Base-by-base conservation (phyloP, 2,113 vertebrate genomes). In the Aleadryas rufinucha region DNA sequence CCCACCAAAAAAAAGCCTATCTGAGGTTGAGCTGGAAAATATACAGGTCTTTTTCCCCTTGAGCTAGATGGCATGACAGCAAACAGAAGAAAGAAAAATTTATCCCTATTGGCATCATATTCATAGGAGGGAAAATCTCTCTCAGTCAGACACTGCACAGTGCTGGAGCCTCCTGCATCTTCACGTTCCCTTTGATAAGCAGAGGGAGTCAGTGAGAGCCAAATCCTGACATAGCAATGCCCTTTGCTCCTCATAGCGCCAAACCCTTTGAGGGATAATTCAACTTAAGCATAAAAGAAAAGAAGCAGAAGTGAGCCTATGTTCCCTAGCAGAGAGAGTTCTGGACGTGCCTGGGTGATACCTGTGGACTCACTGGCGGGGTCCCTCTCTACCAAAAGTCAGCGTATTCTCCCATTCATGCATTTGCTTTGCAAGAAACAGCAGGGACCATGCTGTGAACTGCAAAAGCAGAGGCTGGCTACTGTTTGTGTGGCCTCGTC, bases 401-500 rank as follows among this genome's bases (percentile, higher is more conserved):
- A 77, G 10, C 6, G 44, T 27, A 45, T 68, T 87, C 33, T 71
- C 50, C 44, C 3, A 2, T 52, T 65, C 47, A 39, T 19, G 26
- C 10, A 17, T 79, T 63, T 56, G 12, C 39, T 76, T 94, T 78
- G 82, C 35, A 79, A 80, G 53, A 79, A 90, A 81, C 22, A 37
- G 69, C 47, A 53, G 41, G 26, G 54, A 69, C 47, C 33, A 30
- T 2, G 2, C 35, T 59, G 42, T 39, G 74, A 79, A 50, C n/a
- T 12, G 4, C 63, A 78, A 44, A 93, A 91, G 89, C 74, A 91
- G 47, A 89, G 65, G 20, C 39, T 41, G 31, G 44, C 56, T 93
- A 42, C 81, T 84, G 56, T 65, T 65, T 95, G 72, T 90, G 88
- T 94, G 88, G 81, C 85, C 78, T 87, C 53, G 75, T 53, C 71